Evolutionary conservation across 1,140 invertebrate genomes (phyloP).

Genomic region (Pantala flavescens): DNA sequence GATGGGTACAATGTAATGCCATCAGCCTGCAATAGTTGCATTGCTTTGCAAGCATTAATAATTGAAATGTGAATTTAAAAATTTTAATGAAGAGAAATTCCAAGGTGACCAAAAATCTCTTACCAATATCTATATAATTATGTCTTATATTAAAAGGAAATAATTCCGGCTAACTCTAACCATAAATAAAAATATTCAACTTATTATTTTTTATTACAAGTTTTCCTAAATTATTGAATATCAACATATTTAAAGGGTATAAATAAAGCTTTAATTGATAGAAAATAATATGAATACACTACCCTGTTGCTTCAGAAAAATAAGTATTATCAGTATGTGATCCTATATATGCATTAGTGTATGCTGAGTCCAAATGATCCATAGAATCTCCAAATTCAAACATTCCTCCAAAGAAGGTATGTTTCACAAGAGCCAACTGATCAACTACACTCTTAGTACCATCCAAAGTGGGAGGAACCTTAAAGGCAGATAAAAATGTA

Average conservation of each 20-base stretch:
- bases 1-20: conserved; percentile 56
- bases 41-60: no score
- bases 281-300: conserved; percentile 23
- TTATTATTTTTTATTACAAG: no score
- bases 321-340: conserved; percentile 61
- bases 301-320: conserved; percentile 58
- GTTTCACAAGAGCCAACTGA: conserved; percentile 42
- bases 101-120: no score
- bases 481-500: conserved; percentile 18
- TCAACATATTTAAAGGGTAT: no score
- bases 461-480: conserved; percentile 39
- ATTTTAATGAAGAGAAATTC: no score
- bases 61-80: no score
- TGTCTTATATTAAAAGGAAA: no score
- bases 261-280: no score
- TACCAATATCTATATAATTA: no score
- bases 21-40: conserved; percentile 42
- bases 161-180: no score
- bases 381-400: conserved; percentile 45
- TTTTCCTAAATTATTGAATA: no score
- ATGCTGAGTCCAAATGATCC: conserved; percentile 54
- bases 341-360: conserved; percentile 38
- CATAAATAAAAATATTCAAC: no score
- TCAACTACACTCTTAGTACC: conserved; percentile 41
- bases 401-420: conserved; percentile 54